phyloP scores from a whole-genome alignment of 2,888 invertebrate species.

The Mermis nigrescens region DNA sequence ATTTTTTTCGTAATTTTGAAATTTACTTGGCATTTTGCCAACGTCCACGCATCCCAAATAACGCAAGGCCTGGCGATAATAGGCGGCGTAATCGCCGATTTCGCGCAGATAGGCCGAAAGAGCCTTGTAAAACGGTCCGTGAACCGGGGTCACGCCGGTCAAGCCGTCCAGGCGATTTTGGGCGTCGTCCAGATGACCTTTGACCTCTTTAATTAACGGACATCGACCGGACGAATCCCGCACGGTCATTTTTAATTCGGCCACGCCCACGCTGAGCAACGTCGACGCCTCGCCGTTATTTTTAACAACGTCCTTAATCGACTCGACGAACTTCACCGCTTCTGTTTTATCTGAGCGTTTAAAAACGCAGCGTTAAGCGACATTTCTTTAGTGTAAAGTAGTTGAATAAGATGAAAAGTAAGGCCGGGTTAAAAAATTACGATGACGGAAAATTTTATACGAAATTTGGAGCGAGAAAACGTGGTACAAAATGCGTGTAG shows the following conservation, averaged over 20 bases:
- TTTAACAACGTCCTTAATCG: not conserved
- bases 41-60: conserved; percentile 43
- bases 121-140: conserved; percentile 75
- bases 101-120: conserved; percentile 54
- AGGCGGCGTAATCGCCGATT: conserved; percentile 67
- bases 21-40: conserved; percentile 3
- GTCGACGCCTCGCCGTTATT: conserved; percentile 64
- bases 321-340: not conserved
- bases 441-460: too few species aligned
- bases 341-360: not conserved
- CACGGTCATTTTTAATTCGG: conserved; percentile 35
- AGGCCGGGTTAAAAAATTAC: too few species aligned
- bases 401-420: too few species aligned
- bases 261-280: conserved; percentile 59
- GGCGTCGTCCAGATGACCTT: conserved; percentile 49
- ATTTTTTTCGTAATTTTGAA: too few species aligned
- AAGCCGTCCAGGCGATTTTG: conserved; percentile 64
- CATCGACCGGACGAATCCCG: conserved; percentile 35
- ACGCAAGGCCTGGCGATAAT: conserved; percentile 74
- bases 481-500: too few species aligned
- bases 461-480: too few species aligned
- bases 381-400: too few species aligned
- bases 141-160: conserved; percentile 77
- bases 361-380: too few species aligned
- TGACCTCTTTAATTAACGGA: conserved; percentile 30